Evolutionary conservation across 2,888 invertebrate genomes (phyloP).

Genomic region (Dermolepida albohirtum): DNA sequence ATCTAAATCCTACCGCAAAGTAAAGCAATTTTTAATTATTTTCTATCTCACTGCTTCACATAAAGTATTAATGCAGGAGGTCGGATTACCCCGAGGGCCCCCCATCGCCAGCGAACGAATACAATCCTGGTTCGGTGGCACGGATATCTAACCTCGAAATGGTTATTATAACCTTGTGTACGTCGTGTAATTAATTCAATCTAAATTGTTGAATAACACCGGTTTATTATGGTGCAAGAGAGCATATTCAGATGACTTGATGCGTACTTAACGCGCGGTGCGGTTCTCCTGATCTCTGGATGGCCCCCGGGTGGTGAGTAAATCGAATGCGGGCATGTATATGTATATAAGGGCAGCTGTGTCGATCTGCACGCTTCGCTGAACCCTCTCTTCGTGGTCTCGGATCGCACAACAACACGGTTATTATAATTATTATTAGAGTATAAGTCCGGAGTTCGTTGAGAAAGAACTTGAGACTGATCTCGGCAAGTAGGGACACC

Average conservation of each 20-base stretch:
- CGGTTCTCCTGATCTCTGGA: slow-evolving; percentile 11
- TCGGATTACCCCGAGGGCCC: slow-evolving; percentile 22
- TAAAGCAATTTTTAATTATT: slow-evolving; percentile 30
- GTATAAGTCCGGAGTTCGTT: background rate
- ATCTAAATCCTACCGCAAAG: too few relatives aligned
- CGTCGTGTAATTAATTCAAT: slow-evolving; percentile 32
- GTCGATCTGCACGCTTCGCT: slow-evolving; percentile 16
- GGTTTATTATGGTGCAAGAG: slow-evolving; percentile 27
- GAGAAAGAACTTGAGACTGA: slow-evolving; percentile 8
- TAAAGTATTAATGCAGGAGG: slow-evolving; percentile 7
- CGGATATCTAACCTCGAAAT: slow-evolving; percentile 10
- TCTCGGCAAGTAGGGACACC: slow-evolving; percentile 3
- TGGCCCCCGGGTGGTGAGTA: slow-evolving; percentile 20
- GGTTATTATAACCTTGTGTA: slow-evolving; percentile 22
- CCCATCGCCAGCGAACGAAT: slow-evolving; percentile 14
- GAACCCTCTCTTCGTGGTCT: slow-evolving; percentile 17
- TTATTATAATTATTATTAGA: slow-evolving; percentile 24
- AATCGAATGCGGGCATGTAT: slow-evolving; percentile 23
- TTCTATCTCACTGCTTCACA: slow-evolving; percentile 23
- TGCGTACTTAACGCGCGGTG: slow-evolving; percentile 23
- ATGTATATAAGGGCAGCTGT: slow-evolving; percentile 20
- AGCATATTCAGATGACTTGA: slow-evolving; percentile 30
- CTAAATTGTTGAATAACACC: slow-evolving; percentile 40
- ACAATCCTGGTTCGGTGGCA: slow-evolving; percentile 9
- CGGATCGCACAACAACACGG: background rate